Evolutionary conservation across 2,113 vertebrate species (phyloP), one percentile per base, ranked within the genome.

Genomic region (Periophthalmus modestus): DNA sequence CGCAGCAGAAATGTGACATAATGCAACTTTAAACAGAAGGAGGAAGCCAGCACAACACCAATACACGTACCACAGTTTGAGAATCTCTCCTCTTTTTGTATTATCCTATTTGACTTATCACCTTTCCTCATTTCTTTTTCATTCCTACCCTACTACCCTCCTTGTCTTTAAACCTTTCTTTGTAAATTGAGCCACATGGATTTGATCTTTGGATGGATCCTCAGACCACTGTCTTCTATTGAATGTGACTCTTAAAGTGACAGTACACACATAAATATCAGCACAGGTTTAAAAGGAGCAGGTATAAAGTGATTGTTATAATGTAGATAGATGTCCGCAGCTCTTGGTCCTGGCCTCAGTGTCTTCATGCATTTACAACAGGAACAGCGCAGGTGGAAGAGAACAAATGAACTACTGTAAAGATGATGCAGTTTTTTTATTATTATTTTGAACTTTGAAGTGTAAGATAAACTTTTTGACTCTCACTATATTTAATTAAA

Each of bases 401-500:
- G 71, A 84, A 82, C 79, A 91, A 80, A 91, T 82, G 94, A 97
- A 96, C 95, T 97, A 97, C 96, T 97, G 97, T 98, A 97, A 95
- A 98, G 94, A 97, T 95, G 95, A 95, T 95, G 94, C 69, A 76
- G 94, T 94, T 93, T 82, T 28, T 57, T 78, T 95, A 94, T 93
- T 93, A 94, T 95, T 94, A 74, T 88, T 87, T 83, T 85, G 72
- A 96, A 96, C 92, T 95, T 96, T 96, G 95, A 96, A 95, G 95
- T 98, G 96, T 98, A 98, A 97, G 96, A 92, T 89, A 97, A 28
- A 96, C 94, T 96, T 99, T 99, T 98, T 94, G 95, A 96, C 95
- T 96, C 96, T 97, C 96, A 98, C 96, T 95, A 96, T 98, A 97
- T 98, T 98, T 98, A 97, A 98, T 98, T 98, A 98, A 98, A 99